Base-by-base conservation (phyloP, 2,113 vertebrate genomes). In the Mustela lutreola region DNA sequence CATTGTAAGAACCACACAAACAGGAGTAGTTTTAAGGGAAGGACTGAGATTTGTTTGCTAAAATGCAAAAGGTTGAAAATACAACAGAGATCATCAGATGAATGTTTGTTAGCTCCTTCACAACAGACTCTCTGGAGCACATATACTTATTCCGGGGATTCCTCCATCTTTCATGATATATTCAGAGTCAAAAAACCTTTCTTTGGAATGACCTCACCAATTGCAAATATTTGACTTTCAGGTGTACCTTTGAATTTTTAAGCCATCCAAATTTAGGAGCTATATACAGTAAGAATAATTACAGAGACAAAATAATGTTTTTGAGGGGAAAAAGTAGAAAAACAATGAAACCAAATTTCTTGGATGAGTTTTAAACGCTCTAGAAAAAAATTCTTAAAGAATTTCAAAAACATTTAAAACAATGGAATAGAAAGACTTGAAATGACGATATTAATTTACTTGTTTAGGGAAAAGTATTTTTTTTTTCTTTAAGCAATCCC, bases 191-290 rank as follows among this genome's bases (percentile, higher is more conserved):
- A 39, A 82, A 22, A 97, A 67, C 1, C 26, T 96, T 84, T 96
- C 11, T 28, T 73, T 48, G 7, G 33, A 88, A 81, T 76, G 16
- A 56, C 48, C 80, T 79, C 53, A 73, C 39, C 18, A 65, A 63
- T 87, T 92, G 33, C 26, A 92, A 92, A 39, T 94, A 91, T 88
- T 88, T 95, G 4, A 63, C 21, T 31, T 80, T 70, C 16, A 76
- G 36, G 19, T 45, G 1, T 84, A 16, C 21, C 19, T 60, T 65
- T 89, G 53, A 92, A 83, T 76, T 78, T 67, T 92, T 94, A 81
- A 96, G 11, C 5, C 39, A 58, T 70, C 4, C 28, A 80, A 70
- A 76, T 89, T 92, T 92, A 83, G 90, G n/a, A 50, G 21, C 28
- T 75, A 15, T 16, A 53, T 67, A 39, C 62, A n/a, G 1, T 78